Conservation (phyloP, 2,113 vertebrate species). For the Marcusenius ussheri region DNA sequence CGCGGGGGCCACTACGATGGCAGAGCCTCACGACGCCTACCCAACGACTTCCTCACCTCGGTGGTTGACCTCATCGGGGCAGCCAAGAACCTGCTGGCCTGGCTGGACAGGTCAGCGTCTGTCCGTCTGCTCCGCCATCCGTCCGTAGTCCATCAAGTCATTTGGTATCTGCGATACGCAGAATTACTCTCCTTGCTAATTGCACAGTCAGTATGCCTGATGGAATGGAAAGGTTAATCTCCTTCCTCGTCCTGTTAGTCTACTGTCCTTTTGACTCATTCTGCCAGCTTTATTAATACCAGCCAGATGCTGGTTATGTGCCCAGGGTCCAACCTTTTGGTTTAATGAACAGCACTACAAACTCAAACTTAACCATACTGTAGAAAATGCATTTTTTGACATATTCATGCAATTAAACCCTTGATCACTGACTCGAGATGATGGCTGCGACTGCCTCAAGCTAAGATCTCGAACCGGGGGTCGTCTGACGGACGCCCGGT, state of each 20-base stretch:
- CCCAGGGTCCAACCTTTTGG: neutral
- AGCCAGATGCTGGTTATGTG: neutral
- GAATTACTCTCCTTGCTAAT: neutral
- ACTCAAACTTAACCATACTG: neutral
- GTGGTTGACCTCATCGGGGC: constrained; percentile 83
- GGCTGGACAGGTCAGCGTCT: constrained; percentile 78
- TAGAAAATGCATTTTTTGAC: neutral
- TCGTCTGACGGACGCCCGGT: constrained; percentile 12
- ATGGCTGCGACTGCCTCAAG: neutral
- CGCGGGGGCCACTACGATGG: constrained; percentile 79
- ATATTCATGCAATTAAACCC: neutral
- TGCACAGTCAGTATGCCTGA: constrained; percentile 13
- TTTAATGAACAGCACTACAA: neutral
- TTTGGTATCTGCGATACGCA: neutral
- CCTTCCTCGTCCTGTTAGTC: neutral
- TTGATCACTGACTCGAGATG: neutral
- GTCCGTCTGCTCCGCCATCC: neutral
- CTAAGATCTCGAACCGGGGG: neutral
- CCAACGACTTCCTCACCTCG: constrained; percentile 80
- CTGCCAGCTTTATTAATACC: neutral
- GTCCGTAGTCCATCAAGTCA: neutral
- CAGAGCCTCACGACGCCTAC: constrained; percentile 72
- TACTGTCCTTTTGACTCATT: neutral
- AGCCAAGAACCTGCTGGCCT: constrained; percentile 82
- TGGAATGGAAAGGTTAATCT: neutral